Percentiles rank a stretch among this genome's conserved stretches.
These are phyloP conservation scores for Esox niger DNA, from an alignment of 2,113 vertebrate species.

Conservation along the genomic window DNA sequence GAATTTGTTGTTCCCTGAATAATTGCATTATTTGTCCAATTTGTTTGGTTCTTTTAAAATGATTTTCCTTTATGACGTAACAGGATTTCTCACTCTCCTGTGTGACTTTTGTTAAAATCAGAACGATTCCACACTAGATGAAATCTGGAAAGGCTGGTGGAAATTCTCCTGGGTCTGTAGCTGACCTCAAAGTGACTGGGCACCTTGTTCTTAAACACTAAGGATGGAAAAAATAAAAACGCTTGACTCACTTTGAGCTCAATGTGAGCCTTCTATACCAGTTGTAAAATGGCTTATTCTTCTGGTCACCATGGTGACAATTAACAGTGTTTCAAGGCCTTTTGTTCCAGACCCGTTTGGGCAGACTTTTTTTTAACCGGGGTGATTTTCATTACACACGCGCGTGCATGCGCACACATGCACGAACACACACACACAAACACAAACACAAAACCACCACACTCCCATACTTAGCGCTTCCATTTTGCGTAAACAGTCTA, in stretches of 20 bases:
- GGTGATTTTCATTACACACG: background rate
- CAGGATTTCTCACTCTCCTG: background rate
- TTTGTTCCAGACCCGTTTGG: constrained; percentile 88
- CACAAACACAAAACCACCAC: background rate
- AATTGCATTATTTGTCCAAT: constrained; percentile 50
- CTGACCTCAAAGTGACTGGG: constrained; percentile 76
- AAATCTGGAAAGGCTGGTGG: constrained; percentile 77
- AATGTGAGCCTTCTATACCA: constrained; percentile 88
- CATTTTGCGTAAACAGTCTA: background rate
- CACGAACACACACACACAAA: background rate
- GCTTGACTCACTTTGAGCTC: constrained; percentile 78
- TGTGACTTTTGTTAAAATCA: constrained; percentile 39
- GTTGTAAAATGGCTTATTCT: constrained; percentile 97
- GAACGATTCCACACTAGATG: constrained; percentile 63
- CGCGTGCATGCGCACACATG: background rate
- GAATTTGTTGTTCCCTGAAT: constrained; percentile 67
- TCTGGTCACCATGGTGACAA: constrained; percentile 95
- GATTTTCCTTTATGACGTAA: background rate
- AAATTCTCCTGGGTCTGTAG: constrained; percentile 76
- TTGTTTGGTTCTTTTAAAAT: constrained; percentile 24
- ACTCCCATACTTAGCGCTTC: constrained; percentile 1
- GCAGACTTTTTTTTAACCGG: constrained; percentile 71
- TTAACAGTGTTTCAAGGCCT: constrained; percentile 92
- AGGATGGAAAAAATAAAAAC: constrained; percentile 74
- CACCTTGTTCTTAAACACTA: constrained; percentile 77